phyloP scores from a whole-genome alignment of 2,113 vertebrate species.

The Ancistrus triradiatus region DNA sequence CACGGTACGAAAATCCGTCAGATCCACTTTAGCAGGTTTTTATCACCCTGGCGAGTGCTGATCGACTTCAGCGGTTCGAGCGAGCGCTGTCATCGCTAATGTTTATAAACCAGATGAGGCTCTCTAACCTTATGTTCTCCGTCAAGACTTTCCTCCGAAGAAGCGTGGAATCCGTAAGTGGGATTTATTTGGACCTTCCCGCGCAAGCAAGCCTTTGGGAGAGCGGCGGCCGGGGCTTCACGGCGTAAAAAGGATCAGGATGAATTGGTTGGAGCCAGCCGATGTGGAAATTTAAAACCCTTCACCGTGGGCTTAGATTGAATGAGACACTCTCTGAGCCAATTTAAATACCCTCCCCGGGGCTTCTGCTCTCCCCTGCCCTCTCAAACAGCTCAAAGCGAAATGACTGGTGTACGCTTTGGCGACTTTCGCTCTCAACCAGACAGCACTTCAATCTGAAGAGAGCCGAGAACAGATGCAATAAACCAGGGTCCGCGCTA shows the following conservation, averaged over 20 bases:
- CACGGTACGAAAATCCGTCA: conserved; percentile 16
- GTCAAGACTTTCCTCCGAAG: neutral
- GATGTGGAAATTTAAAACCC: conserved; percentile 30
- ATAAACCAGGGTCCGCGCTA: too few species aligned
- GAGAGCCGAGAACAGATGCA: conserved; percentile 1
- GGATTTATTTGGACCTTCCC: conserved; percentile 23
- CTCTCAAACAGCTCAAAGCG: conserved; percentile 12
- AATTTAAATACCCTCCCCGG: conserved; percentile 28
- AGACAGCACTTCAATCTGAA: too few species aligned
- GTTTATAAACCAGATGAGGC: neutral
- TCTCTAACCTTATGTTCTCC: neutral
- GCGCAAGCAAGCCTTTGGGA: conserved; percentile 1
- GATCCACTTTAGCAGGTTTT: too few species aligned
- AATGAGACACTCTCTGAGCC: conserved; percentile 9
- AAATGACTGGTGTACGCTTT: conserved; percentile 16
- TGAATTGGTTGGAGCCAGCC: conserved; percentile 17
- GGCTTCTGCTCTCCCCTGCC: neutral
- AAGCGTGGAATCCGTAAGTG: conserved; percentile 6
- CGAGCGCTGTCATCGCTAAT: neutral
- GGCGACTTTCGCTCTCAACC: too few species aligned
- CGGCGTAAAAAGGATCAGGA: conserved; percentile 23
- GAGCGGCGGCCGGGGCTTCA: conserved; percentile 1
- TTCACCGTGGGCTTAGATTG: conserved; percentile 11
- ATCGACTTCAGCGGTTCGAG: too few species aligned
- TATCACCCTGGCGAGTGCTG: too few species aligned